Evolutionary conservation across 2,113 vertebrate genomes (phyloP).

Genomic region (Scolopax mira): DNA sequence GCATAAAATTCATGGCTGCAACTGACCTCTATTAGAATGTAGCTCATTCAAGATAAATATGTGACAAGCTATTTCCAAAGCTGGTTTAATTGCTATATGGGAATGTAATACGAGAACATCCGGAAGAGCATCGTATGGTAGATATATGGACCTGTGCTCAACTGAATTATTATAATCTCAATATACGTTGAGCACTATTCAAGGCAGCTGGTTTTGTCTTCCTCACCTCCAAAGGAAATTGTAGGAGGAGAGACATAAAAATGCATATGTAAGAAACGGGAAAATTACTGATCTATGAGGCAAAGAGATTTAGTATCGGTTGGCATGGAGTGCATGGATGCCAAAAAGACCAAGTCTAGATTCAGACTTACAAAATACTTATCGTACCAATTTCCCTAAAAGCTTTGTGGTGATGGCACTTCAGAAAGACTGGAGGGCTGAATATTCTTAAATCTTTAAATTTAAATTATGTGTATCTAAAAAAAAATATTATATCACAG

Average conservation of each 20-base stretch:
- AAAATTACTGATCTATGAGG: not conserved
- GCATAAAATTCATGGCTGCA: constrained; percentile 13
- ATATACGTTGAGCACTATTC: not conserved
- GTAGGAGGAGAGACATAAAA: not conserved
- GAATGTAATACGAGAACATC: not conserved
- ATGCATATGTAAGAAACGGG: not conserved
- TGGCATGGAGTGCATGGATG: not conserved
- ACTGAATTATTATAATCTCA: not conserved
- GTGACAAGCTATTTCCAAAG: constrained; percentile 14
- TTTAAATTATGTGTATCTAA: not conserved
- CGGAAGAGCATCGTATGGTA: not conserved
- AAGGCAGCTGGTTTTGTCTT: not conserved
- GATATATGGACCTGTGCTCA: not conserved
- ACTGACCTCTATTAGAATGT: not conserved
- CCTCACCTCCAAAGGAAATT: not conserved
- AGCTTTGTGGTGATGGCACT: not conserved
- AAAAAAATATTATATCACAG: not conserved
- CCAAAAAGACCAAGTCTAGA: not conserved
- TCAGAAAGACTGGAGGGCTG: not conserved
- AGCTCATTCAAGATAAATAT: not conserved
- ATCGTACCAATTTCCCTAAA: not conserved
- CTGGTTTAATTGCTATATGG: not conserved
- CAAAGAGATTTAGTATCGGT: not conserved
- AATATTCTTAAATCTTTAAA: not conserved
- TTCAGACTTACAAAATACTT: not conserved